Conservation (phyloP, 2,113 vertebrate species). For the Platycercus adscitus region DNA sequence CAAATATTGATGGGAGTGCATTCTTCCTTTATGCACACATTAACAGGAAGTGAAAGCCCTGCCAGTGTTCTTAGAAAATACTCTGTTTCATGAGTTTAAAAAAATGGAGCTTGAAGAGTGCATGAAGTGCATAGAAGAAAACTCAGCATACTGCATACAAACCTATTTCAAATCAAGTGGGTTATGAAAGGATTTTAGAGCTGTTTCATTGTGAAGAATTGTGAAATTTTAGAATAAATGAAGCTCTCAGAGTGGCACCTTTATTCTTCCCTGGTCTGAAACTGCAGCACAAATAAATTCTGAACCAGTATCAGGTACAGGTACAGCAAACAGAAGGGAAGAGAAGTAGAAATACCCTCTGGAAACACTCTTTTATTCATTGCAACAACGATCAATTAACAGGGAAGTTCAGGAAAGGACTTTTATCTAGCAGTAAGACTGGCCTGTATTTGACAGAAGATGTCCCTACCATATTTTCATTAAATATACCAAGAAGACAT, state of each 20-base stretch:
- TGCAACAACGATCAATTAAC: not conserved
- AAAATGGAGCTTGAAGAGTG: not conserved
- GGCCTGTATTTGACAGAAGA: not conserved
- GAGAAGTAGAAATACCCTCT: not conserved
- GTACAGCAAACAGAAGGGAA: not conserved
- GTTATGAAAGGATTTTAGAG: not conserved
- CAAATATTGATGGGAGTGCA: not conserved
- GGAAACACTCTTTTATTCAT: not conserved
- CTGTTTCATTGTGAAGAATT: not conserved
- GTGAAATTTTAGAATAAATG: constrained; percentile 1
- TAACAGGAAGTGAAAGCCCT: not conserved
- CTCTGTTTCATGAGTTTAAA: not conserved
- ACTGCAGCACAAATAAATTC: not conserved
- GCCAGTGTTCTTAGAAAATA: not conserved
- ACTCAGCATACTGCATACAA: not conserved
- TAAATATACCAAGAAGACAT: not conserved
- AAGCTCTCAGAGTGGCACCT: not conserved
- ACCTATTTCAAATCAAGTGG: not conserved
- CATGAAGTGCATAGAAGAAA: not conserved
- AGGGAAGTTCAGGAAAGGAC: not conserved
- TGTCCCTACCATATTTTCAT: not conserved
- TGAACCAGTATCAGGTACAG: not conserved
- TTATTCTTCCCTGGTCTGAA: not conserved
- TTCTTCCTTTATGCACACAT: not conserved
- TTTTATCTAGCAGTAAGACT: not conserved